Base-by-base conservation (phyloP, 2,888 invertebrate genomes). In the Blastobasis adustella region DNA sequence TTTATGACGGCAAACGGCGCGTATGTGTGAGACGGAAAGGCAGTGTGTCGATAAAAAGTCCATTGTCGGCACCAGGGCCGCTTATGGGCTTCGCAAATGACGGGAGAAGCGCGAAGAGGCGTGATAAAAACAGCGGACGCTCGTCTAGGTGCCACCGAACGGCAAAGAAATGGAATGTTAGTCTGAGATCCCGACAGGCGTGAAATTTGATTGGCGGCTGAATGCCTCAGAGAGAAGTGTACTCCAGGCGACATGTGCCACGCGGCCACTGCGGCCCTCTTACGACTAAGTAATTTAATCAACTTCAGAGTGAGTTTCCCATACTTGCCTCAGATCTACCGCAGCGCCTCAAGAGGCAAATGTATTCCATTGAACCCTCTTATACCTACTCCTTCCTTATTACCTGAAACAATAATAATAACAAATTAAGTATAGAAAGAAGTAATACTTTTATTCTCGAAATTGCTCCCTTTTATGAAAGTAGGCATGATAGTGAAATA, bases 11-110 rank as follows among this genome's bases (percentile, higher is more conserved):
- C 69, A 79, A 82, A 82, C 76, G 78, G 78, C 71, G 74, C 73
- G 74, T 74, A 70, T 74, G 73, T 76, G 70, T 66, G 66, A 71
- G 71, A 60, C 71, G 70, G 74, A 73, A 74, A 77, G 70, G 67
- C 72, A 71, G 75, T 70, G 65, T 65, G 71, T 60, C 77, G 79
- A 83, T 82, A 84, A 84, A 84, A 82, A 79, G 67, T 69, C 78
- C 79, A 80, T 80, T 79, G 79, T 75, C 76, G 76, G 74, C 78
- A 79, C 76, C 77, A 66, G 67, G 67, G 65, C 60, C 71, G 68
- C 71, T 72, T 76, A 73, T 71, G 75, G 73, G 74, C 67, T 77
- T 73, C 73, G 72, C 74, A 83, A 82, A 82, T 77, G 80, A 80
- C 74, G 69, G 62, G 73, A 73, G 70, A 67, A 78, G 69, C 71